Evolutionary conservation across 2,797 vertebrate genomes (phyloP), one percentile per base, ranked within the genome.

Genomic region (Eupleurogrammus muticus): DNA sequence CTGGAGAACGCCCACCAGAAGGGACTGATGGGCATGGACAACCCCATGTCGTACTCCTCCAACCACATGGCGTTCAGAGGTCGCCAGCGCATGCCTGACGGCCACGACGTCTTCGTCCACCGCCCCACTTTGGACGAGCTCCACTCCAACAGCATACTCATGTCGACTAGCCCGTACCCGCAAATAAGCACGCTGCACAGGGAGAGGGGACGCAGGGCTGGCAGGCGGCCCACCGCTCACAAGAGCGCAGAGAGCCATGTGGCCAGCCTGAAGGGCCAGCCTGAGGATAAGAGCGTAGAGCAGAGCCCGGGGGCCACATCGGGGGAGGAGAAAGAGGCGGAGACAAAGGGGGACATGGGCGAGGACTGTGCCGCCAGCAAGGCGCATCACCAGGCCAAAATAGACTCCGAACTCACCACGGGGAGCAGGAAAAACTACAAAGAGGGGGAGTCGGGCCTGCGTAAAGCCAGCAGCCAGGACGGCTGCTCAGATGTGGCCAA

Each of bases 1-100:
- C 90, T 97, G 83, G 97, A 98, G 83, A 97, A 96, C 36, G 93
- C 95, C 36, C 97, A 97, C 56, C 93, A 96, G 69, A 96, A 96
- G 87, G 95, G 96, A 16, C 92, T 96, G 0, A 85, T 95, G 70
- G 93, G 94, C 47, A 92, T 97, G 2, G 96, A 96, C 21, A 89
- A 93, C 11, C 94, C 95, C 6, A 92, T 96, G 86, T 87, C 96
- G 14, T 98, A 95, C 81, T 89, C 95, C 10, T 79, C 94, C 11
- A 95, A 92, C 76, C 89, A 92, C 51, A 86, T 95, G 70, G 79
- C 95, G 16, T 95, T 95, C 84, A 95, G 95, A 9, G 92, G 95
- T 34, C 95, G 96, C 28, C 94, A 95, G 80, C 89, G 93, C 2
- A 83, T 96, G 12, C 93, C 96, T 0, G 95, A 97, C 0, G 85